A percentile compares a stretch with the other conserved stretches of the same genome.
These are phyloP conservation scores for Aleiodes testaceus DNA, from an alignment of 2,888 invertebrate genomes.

Conservation along the genomic window DNA sequence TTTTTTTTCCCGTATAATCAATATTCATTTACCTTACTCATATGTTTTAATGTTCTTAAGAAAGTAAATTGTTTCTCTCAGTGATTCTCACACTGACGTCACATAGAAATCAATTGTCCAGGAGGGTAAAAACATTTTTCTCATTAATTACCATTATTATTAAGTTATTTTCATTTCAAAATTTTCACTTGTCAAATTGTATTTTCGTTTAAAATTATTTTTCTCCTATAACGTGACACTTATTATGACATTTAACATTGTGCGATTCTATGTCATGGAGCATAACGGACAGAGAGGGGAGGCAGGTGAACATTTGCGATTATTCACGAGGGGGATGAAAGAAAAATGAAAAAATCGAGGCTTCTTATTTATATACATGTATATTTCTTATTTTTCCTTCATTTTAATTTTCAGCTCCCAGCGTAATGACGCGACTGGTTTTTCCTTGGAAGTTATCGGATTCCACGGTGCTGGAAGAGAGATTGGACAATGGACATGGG, in stretches of 20 bases:
- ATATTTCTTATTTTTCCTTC: constrained; percentile 16
- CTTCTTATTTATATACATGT: constrained; percentile 25
- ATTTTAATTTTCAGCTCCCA: constrained; percentile 14
- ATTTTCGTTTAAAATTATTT: constrained; percentile 36
- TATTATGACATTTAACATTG: constrained; percentile 54
- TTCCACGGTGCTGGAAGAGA: constrained; percentile 23
- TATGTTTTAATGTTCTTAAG: constrained; percentile 36
- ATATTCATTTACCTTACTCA: constrained; percentile 27
- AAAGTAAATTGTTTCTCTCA: constrained; percentile 49
- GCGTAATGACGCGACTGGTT: constrained; percentile 39
- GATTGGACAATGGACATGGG: constrained; percentile 35
- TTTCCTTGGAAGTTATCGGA: constrained; percentile 30
- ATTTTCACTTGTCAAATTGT: constrained; percentile 45
- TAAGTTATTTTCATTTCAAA: constrained; percentile 38
- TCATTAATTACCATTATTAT: constrained; percentile 14
- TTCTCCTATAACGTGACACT: constrained; percentile 48
- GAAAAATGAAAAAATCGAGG: constrained; percentile 36
- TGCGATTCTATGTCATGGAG: constrained; percentile 43
- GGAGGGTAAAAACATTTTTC: background rate
- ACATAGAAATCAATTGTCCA: constrained; percentile 29
- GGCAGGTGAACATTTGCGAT: constrained; percentile 19
- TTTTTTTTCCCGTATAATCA: constrained; percentile 28
- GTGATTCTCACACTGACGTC: constrained; percentile 44
- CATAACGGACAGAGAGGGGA: constrained; percentile 15
- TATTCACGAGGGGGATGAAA: constrained; percentile 19